Percentiles rank a stretch among this genome's conserved stretches.
Conservation (phyloP, 2,888 invertebrate genomes). For the Drosophila mimica region DNA sequence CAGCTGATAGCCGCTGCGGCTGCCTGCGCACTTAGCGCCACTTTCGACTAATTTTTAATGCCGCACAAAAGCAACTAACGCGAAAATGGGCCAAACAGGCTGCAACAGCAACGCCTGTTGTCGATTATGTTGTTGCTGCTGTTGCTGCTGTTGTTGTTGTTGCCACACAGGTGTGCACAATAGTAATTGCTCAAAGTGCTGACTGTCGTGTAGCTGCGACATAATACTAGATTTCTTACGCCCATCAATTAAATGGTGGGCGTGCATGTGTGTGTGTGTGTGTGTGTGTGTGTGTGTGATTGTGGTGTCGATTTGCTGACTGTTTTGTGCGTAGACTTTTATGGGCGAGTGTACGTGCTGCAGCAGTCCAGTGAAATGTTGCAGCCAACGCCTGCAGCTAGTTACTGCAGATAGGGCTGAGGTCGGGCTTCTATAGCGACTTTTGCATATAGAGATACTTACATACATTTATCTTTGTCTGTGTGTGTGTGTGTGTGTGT, state of each 20-base stretch:
- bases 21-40: constrained; percentile 71
- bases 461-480: constrained; percentile 20
- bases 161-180: constrained; percentile 54
- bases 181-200: constrained; percentile 67
- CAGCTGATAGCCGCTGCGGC: constrained; percentile 53
- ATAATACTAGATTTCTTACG: constrained; percentile 34
- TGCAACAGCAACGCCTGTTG: neutral
- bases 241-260: constrained; percentile 39
- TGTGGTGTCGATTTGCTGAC: constrained; percentile 31
- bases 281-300: neutral
- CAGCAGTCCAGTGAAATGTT: constrained; percentile 29
- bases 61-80: constrained; percentile 31
- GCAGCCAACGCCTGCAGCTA: constrained; percentile 49
- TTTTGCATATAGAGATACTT: constrained; percentile 50
- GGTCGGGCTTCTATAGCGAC: constrained; percentile 13
- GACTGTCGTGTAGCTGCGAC: constrained; percentile 32
- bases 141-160: neutral
- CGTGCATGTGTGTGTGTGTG: neutral
- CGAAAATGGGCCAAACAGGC: constrained; percentile 8
- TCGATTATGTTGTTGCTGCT: neutral
- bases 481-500: constrained; percentile 22
- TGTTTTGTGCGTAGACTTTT: constrained; percentile 35
- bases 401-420: constrained; percentile 45
- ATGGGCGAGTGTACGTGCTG: constrained; percentile 33
- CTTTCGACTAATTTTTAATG: constrained; percentile 78